Base-by-base conservation (phyloP, 2,888 invertebrate species). In the Eueremaeus valkanovi region DNA sequence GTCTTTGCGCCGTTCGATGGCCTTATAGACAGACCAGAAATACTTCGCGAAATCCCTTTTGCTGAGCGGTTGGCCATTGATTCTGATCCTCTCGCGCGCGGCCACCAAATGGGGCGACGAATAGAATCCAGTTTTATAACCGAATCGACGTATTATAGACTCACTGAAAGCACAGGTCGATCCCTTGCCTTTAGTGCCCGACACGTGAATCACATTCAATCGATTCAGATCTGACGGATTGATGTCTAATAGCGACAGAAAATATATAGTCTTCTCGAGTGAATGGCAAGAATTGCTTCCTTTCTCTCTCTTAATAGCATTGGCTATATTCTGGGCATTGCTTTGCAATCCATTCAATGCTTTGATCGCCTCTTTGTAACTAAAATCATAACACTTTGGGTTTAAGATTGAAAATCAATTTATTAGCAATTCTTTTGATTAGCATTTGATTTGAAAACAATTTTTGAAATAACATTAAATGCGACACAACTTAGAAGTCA, bases 111-210 rank as follows among this genome's bases (percentile, higher is more conserved):
- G 99, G 0, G 99, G 99, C 0, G 98, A 99, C 72, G 94, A 94
- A 70, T 45, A 75, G 83, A 99, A 92, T 8, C 98, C 98, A 0
- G 97, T 98, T 81, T 88, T 90, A 81, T 88, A 89, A 1, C 95
- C 95, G 82, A 92, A 89, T 31, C 88, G 85, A 0, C 93, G 88
- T 13, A 99, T 86, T 77, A 99, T 92, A 0, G 91, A 89, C 83
- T 99, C 99, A 79, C 90, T 89, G 84, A 93, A 90, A 0, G 96
- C 95, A 83, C 96, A 95, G 0, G 96, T 95, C 24, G 95, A 95
- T 2, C 88, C 87, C 88, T 99, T 99, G 73, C 98, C 99, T 85
- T 99, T 99, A 0, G 98, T 98, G 13, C 99, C 99, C 77, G 94
- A 89, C 8, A 99, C 90, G 85, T 99, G 99, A 81, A 99, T 94